Base-by-base conservation (phyloP, 2,797 vertebrate species). In the Chelidonichthys spinosus region DNA sequence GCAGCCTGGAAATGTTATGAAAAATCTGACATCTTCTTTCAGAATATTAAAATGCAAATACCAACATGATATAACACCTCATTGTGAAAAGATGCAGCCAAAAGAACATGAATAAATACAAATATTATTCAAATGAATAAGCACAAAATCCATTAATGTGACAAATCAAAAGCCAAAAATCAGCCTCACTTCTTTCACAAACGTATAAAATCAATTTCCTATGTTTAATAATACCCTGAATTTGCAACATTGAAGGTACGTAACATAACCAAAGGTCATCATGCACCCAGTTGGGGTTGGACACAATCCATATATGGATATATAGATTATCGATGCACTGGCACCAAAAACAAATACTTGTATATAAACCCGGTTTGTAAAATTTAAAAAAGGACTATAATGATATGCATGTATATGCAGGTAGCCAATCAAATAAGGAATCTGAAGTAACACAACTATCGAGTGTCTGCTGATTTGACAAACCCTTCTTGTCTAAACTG, bases 91-190 rank as follows among this genome's bases (percentile, higher is more conserved):
- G 25, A 33, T 35, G 10, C 15, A 43, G 40, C 15, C 7, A 6
- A 56, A 55, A n/a, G 11, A 68, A 35, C n/a, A 32, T 17, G 5
- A 76, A 47, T 54, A 35, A 43, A 42, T 3, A 49, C 14, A 61
- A 61, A 46, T 11, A 25, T 11, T 2, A 25, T 25, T 25, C 25
- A 25, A 15, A 15, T 56, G 0, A 10, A 56, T 39, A 5, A 43
- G 0, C 13, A 64, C 42, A 49, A 15, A 61, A 42, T 6, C 6
- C 47, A 18, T 13, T 1, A 4, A 55, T 55, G 14, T 36, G 17
- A 25, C n/a, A 18, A 59, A 7, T 18, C 9, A 11, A 39, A 25
- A 42, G n/a, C 17, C 39, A 59, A n/a, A 35, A 35, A 46, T 62
- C 32, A 10, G 9, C 60, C 32, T 46, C 7, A 32, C 25, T 32